Percentiles rank a stretch among this genome's conserved stretches.
These are phyloP conservation scores for Steinernema khuongi DNA, from an alignment of 1,140 invertebrate species.

Conservation along the genomic window DNA sequence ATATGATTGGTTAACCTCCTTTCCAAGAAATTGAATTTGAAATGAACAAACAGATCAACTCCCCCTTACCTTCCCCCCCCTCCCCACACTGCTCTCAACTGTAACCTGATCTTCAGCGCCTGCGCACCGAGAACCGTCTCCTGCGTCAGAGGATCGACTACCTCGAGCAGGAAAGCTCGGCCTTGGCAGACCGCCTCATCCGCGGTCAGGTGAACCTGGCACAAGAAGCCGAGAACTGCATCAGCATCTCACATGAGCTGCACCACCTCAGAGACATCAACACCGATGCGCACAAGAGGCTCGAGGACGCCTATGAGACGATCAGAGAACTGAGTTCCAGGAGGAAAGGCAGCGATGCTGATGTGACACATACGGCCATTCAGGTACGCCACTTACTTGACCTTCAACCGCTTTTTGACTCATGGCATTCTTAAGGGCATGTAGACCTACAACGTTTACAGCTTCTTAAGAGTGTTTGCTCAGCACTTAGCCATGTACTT, in stretches of 20 bases:
- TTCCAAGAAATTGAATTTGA: too few species aligned
- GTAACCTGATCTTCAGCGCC: slow-evolving; percentile 67
- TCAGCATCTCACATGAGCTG: slow-evolving; percentile 56
- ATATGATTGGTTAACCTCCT: too few species aligned
- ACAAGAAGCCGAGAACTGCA: slow-evolving; percentile 67
- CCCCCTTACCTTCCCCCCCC: neutral
- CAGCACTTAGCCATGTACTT: too few species aligned
- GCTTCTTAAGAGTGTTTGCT: too few species aligned
- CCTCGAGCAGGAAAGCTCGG: slow-evolving; percentile 69
- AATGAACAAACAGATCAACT: neutral
- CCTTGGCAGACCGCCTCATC: slow-evolving; percentile 80
- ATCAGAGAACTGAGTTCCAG: slow-evolving; percentile 66
- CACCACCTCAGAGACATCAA: slow-evolving; percentile 56
- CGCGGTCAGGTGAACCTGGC: slow-evolving; percentile 83
- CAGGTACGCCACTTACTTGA: neutral
- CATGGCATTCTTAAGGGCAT: neutral
- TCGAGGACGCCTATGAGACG: slow-evolving; percentile 77
- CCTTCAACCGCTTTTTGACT: neutral
- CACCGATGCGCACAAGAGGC: slow-evolving; percentile 56
- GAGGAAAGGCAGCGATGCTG: slow-evolving; percentile 24
- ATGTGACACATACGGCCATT: neutral
- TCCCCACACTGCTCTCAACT: neutral
- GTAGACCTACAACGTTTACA: neutral
- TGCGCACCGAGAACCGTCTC: slow-evolving; percentile 88
- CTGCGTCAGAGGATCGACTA: slow-evolving; percentile 86